A percentile compares a stretch with the other conserved stretches of the same genome.
These are phyloP conservation scores for Thera britannica DNA, from an alignment of 2,888 invertebrate species.

Conservation along the genomic window DNA sequence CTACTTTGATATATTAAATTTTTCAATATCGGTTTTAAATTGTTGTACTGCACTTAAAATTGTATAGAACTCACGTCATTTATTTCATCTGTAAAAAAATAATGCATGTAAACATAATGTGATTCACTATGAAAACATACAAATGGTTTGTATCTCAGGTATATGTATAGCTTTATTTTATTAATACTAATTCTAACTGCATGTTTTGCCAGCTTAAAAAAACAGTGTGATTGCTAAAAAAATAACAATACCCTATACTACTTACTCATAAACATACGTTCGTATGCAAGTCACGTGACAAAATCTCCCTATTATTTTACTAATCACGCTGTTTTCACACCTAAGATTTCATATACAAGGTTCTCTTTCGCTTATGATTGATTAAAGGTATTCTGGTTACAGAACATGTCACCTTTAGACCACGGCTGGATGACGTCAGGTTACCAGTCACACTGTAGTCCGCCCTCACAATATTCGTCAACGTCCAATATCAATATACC, in stretches of 20 bases:
- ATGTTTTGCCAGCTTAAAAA: conserved; percentile 49
- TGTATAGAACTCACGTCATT: background rate
- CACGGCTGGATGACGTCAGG: conserved; percentile 87
- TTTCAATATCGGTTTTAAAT: background rate
- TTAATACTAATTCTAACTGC: conserved; percentile 46
- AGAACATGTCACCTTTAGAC: conserved; percentile 84
- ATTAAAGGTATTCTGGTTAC: conserved; percentile 49
- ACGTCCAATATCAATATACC: conserved; percentile 85
- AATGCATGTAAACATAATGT: conserved; percentile 6
- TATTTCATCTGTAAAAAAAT: background rate
- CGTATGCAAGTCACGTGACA: background rate
- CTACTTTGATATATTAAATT: background rate
- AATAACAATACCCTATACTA: no score
- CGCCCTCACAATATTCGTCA: conserved; percentile 81
- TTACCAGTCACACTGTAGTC: conserved; percentile 83
- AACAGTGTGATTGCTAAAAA: conserved; percentile 46
- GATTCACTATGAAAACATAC: conserved; percentile 1
- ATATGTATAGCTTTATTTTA: conserved; percentile 28
- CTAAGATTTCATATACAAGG: conserved; percentile 16
- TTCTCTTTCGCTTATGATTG: conserved; percentile 9
- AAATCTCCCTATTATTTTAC: background rate
- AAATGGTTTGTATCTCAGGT: conserved; percentile 1
- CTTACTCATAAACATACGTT: background rate
- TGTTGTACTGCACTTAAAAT: background rate
- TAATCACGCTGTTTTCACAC: conserved; percentile 48